phyloP scores from a whole-genome alignment of 2,888 invertebrate genomes.

The Sinodicranocentrus sp. region DNA sequence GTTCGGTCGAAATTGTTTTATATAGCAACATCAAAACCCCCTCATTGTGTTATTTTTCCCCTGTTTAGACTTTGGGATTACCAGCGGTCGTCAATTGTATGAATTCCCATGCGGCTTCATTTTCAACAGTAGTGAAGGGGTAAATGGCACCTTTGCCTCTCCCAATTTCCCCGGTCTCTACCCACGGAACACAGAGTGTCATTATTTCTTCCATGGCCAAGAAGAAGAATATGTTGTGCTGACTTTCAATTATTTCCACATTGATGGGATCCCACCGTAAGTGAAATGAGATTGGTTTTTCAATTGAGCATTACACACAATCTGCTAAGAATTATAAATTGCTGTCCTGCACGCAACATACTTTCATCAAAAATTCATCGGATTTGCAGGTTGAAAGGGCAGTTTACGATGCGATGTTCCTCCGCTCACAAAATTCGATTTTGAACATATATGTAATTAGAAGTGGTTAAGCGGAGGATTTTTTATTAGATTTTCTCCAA shows the following conservation, averaged over 20 bases:
- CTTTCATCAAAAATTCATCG: too few species aligned
- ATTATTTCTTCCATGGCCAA: constrained; percentile 92
- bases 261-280: constrained; percentile 95
- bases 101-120: constrained; percentile 91
- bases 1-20: background rate
- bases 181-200: constrained; percentile 92
- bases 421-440: too few species aligned
- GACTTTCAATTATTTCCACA: constrained; percentile 93
- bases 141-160: constrained; percentile 84
- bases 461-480: too few species aligned
- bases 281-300: constrained; percentile 78
- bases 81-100: constrained; percentile 87
- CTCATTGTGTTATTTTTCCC: too few species aligned
- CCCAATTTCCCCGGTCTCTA: constrained; percentile 95
- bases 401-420: too few species aligned
- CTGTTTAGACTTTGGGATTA: constrained; percentile 89
- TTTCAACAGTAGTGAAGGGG: constrained; percentile 89
- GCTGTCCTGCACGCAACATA: background rate
- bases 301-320: too few species aligned
- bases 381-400: too few species aligned
- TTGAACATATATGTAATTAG: too few species aligned
- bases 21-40: too few species aligned
- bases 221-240: constrained; percentile 88
- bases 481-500: too few species aligned
- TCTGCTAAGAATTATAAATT: background rate